A percentile compares a stretch with the other conserved stretches of the same genome.
These are phyloP conservation scores for Ethmia dodecea DNA, from an alignment of 2,888 invertebrate genomes.

Conservation along the genomic window DNA sequence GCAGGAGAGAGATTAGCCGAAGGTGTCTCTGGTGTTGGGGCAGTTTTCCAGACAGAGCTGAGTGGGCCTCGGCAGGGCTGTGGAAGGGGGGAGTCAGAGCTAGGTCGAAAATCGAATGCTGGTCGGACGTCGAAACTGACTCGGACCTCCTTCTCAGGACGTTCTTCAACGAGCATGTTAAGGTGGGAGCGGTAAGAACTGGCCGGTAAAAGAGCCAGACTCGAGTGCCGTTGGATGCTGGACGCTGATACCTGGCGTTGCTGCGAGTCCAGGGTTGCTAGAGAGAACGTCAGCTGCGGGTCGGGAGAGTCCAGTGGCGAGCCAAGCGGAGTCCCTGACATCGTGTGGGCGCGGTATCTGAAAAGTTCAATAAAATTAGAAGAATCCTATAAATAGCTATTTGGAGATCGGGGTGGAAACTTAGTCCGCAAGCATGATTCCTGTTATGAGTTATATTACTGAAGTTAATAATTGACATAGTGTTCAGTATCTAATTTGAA, in stretches of 20 bases:
- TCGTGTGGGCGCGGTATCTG: constrained; percentile 90
- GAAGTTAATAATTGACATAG: no score
- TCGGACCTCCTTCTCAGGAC: constrained; percentile 64
- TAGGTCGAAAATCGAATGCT: constrained; percentile 53
- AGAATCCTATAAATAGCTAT: no score
- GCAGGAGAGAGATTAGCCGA: constrained; percentile 80
- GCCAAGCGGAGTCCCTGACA: constrained; percentile 86
- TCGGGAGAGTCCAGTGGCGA: constrained; percentile 92
- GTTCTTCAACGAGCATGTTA: constrained; percentile 68
- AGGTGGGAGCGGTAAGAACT: constrained; percentile 70
- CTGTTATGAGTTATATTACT: no score
- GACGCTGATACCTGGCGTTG: constrained; percentile 81
- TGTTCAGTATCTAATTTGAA: no score
- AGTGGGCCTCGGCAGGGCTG: constrained; percentile 62
- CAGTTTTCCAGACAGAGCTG: constrained; percentile 64
- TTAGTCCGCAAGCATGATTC: no score
- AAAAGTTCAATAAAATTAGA: constrained; percentile 33
- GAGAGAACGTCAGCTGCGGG: constrained; percentile 80
- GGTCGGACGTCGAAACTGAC: constrained; percentile 66
- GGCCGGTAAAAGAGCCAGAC: constrained; percentile 65
- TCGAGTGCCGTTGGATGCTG: constrained; percentile 67
- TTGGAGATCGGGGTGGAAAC: no score
- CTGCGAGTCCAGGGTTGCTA: constrained; percentile 77
- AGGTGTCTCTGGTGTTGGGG: constrained; percentile 82
- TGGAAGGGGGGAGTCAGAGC: constrained; percentile 49